Percentiles rank a stretch among this genome's conserved stretches.
These are phyloP conservation scores for Vulpes vulpes DNA, from an alignment of 2,113 vertebrate species.

Conservation along the genomic window DNA sequence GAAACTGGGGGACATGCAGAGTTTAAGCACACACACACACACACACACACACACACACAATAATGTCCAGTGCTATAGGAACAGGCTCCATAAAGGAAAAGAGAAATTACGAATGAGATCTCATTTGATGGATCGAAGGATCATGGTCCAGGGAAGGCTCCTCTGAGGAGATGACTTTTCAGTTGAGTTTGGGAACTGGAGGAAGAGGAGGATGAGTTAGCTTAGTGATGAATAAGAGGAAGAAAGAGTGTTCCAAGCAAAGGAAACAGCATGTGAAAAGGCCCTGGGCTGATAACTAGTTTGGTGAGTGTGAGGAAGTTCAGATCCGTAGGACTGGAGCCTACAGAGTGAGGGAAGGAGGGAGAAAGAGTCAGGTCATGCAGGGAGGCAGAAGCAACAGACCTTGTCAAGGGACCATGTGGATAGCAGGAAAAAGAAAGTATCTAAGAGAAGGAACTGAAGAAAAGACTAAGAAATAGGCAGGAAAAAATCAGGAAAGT, in stretches of 20 bases:
- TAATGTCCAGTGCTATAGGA: background rate
- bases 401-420: background rate
- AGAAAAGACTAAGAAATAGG: background rate
- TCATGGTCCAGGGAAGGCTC: background rate
- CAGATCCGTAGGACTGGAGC: background rate
- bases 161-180: background rate
- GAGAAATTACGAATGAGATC: background rate
- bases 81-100: background rate
- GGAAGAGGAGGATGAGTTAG: background rate
- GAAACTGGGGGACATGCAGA: background rate
- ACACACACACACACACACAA: too few species aligned
- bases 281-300: background rate
- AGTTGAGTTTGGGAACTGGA: background rate
- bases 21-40: background rate
- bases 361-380: background rate
- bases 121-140: background rate
- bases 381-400: background rate
- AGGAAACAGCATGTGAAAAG: background rate
- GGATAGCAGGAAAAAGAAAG: background rate
- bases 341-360: background rate
- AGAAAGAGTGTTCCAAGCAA: background rate
- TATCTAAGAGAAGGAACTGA: background rate
- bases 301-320: background rate
- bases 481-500: background rate
- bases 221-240: background rate